Conservation (phyloP, 2,113 vertebrate genomes). For the Penelope pileata region DNA sequence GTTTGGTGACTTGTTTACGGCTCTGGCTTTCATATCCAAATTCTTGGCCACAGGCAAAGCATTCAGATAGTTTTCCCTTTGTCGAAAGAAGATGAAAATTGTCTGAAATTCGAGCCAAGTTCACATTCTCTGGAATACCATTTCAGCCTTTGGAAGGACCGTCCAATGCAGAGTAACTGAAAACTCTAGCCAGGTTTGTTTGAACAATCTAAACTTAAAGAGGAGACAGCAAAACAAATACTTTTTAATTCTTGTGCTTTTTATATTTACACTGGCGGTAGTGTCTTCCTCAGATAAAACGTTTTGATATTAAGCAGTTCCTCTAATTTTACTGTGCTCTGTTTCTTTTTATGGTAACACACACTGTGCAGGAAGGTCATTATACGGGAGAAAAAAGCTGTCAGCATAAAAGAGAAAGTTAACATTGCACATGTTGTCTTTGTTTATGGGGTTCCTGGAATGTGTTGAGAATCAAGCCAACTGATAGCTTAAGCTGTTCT, state of each 20-base stretch:
- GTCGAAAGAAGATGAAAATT: constrained; percentile 38
- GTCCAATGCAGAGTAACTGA: constrained; percentile 32
- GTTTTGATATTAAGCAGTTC: constrained; percentile 76
- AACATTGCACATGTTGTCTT: constrained; percentile 75
- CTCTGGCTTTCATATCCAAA: constrained; percentile 36
- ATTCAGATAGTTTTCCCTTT: constrained; percentile 45
- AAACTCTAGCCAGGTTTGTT: constrained; percentile 60
- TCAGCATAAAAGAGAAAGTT: constrained; percentile 81
- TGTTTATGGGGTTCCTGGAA: constrained; percentile 78
- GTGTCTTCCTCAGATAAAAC: constrained; percentile 78
- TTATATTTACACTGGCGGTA: constrained; percentile 75
- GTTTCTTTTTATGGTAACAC: constrained; percentile 79
- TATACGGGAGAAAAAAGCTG: constrained; percentile 73
- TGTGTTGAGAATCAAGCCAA: constrained; percentile 72
- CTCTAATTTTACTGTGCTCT: constrained; percentile 77
- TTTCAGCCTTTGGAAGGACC: constrained; percentile 47
- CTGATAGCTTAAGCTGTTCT: constrained; percentile 57
- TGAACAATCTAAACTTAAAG: constrained; percentile 71
- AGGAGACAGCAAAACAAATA: constrained; percentile 70
- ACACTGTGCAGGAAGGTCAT: constrained; percentile 82
- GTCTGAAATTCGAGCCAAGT: constrained; percentile 55
- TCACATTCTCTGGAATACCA: constrained; percentile 44
- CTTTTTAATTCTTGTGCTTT: constrained; percentile 73
- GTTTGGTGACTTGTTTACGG: constrained; percentile 56
- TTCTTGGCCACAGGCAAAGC: constrained; percentile 46